Evolutionary conservation across 2,797 vertebrate genomes (phyloP).

Genomic region (Molossus molossus): DNA sequence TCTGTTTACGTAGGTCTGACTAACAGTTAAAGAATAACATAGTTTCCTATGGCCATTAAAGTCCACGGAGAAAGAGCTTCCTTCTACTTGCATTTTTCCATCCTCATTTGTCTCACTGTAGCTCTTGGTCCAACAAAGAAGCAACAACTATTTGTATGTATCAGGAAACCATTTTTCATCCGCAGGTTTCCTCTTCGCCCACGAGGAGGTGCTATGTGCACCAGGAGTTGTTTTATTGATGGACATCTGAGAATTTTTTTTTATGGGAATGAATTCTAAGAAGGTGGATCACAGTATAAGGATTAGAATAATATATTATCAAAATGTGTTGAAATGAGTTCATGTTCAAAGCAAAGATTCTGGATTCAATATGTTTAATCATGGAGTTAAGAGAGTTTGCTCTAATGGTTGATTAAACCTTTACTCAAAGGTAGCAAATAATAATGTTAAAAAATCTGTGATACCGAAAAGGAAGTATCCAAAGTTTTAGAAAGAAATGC

Average conservation of each 20-base stretch:
- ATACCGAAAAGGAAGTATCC: not conserved
- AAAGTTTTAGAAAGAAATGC: not conserved
- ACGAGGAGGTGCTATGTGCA: not conserved
- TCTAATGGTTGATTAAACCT: not conserved
- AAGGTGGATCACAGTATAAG: not conserved
- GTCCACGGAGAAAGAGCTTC: not conserved
- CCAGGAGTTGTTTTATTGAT: not conserved
- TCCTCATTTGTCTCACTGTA: not conserved
- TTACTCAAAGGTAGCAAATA: not conserved
- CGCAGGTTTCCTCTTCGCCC: not conserved
- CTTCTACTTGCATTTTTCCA: not conserved
- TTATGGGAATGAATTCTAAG: not conserved
- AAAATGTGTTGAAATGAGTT: not conserved
- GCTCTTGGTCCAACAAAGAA: not conserved
- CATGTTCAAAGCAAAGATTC: not conserved
- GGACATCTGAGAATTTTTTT: not conserved
- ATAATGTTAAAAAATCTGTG: not conserved
- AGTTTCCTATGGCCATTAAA: not conserved
- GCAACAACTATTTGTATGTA: not conserved
- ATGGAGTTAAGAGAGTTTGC: not conserved
- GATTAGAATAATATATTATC: not conserved
- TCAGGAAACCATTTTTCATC: not conserved
- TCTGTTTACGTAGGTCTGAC: constrained; percentile 49
- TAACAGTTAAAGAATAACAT: constrained; percentile 61
- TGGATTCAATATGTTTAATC: not conserved